Conservation (phyloP, 2,113 vertebrate genomes). For the Merops nubicus region DNA sequence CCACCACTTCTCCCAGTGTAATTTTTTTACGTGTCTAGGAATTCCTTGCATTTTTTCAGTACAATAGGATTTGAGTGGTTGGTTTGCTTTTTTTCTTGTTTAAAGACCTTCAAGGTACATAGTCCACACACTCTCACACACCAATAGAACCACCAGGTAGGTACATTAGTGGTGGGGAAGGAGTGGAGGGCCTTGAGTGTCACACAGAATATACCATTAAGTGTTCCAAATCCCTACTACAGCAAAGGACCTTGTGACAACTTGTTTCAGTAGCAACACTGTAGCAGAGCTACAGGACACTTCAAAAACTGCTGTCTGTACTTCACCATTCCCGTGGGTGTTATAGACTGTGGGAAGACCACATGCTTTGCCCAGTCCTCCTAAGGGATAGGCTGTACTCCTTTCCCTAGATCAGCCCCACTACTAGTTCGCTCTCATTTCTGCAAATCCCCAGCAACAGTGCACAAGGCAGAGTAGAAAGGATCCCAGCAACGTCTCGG, state of each 20-base stretch:
- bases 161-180: neutral
- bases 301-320: neutral
- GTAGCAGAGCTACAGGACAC: neutral
- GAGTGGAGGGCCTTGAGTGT: neutral
- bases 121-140: neutral
- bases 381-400: neutral
- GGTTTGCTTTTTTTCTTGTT: neutral
- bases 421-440: neutral
- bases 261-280: neutral
- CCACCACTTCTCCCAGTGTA: neutral
- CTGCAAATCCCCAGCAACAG: neutral
- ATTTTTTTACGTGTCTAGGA: neutral
- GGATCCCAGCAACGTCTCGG: neutral
- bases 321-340: neutral
- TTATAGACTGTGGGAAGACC: neutral
- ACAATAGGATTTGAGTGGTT: neutral
- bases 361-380: neutral
- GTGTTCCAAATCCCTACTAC: neutral
- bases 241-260: neutral
- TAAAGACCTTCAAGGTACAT: neutral
- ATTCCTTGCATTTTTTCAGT: neutral
- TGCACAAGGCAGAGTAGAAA: neutral
- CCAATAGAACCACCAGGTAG: neutral
- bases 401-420: rapidly evolving
- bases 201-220: neutral